Conservation (phyloP, 1,140 invertebrate genomes). For the Oppia nitens region DNA sequence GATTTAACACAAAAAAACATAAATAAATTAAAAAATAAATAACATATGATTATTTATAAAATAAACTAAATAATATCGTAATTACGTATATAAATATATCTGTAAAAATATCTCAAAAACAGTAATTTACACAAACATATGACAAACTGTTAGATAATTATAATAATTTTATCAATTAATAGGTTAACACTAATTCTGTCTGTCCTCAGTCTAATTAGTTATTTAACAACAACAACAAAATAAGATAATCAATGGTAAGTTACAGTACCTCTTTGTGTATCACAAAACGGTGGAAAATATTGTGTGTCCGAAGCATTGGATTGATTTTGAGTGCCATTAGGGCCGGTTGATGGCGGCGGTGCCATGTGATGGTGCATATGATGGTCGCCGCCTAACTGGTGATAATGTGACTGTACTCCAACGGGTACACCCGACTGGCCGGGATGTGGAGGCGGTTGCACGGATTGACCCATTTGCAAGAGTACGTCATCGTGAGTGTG, state of each 20-base stretch:
- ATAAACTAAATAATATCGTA: too few relatives aligned
- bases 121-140: too few relatives aligned
- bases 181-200: too few relatives aligned
- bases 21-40: too few relatives aligned
- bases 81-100: too few relatives aligned
- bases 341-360: not conserved
- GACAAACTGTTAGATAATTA: too few relatives aligned
- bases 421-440: not conserved
- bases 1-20: too few relatives aligned
- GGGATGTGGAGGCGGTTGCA: not conserved
- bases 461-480: not conserved
- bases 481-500: not conserved
- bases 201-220: too few relatives aligned
- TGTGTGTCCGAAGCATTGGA: not conserved
- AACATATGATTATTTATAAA: too few relatives aligned
- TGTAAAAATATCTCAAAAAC: too few relatives aligned
- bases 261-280: constrained; percentile 1
- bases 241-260: not conserved
- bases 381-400: not conserved
- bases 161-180: too few relatives aligned
- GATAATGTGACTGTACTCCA: not conserved
- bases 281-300: not conserved
- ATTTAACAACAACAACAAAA: not conserved
- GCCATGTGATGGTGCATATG: not conserved
- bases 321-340: not conserved